Conservation (phyloP, 2,888 invertebrate species). For the Orthosia incerta region DNA sequence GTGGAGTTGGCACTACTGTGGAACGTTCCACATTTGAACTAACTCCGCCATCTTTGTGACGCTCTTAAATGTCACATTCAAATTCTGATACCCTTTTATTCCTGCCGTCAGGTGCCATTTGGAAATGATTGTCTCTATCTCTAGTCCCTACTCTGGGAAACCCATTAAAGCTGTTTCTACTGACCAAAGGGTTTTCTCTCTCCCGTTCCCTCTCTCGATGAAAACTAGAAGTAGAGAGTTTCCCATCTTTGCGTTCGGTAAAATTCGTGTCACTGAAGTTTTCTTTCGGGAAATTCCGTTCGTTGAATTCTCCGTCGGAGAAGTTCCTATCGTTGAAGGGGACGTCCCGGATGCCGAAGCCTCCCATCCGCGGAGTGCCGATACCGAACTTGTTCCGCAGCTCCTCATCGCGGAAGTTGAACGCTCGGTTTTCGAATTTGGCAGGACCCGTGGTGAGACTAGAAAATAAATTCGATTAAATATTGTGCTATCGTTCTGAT, state of each 20-base stretch:
- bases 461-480: conserved; percentile 57
- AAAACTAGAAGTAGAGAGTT: conserved; percentile 88
- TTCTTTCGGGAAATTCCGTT: conserved; percentile 82
- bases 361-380: conserved; percentile 87
- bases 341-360: conserved; percentile 88
- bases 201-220: conserved; percentile 85
- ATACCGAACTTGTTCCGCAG: conserved; percentile 86
- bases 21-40: conserved; percentile 15
- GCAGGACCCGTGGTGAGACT: conserved; percentile 82
- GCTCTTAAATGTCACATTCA: conserved; percentile 91
- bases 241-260: conserved; percentile 85
- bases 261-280: conserved; percentile 83
- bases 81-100: conserved; percentile 92
- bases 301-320: conserved; percentile 86
- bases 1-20: conserved; percentile 4
- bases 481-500: not conserved
- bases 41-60: conserved; percentile 17
- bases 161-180: conserved; percentile 89
- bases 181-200: conserved; percentile 85
- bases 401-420: conserved; percentile 87
- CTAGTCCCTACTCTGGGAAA: conserved; percentile 86
- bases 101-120: conserved; percentile 86
- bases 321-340: conserved; percentile 86
- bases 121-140: conserved; percentile 86
- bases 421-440: conserved; percentile 86